Conservation (phyloP, 2,113 vertebrate genomes). For the Heterotis niloticus region DNA sequence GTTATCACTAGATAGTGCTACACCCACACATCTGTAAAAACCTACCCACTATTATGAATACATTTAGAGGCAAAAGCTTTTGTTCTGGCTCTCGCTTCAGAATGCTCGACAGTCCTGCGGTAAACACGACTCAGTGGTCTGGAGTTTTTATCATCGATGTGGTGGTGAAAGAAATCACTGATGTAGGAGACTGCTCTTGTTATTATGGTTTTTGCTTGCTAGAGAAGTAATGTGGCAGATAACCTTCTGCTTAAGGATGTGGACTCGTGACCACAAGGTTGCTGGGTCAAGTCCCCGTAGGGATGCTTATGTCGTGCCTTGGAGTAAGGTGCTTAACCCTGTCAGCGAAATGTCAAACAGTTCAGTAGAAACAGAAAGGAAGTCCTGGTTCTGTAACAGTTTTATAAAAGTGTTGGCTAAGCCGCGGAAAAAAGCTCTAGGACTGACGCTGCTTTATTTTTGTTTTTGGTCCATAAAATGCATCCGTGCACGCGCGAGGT, state of each 20-base stretch:
- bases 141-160: neutral
- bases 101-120: neutral
- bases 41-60: constrained; percentile 8
- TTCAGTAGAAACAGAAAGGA: too few species aligned
- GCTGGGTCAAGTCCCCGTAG: too few species aligned
- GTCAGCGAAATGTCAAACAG: too few species aligned
- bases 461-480: neutral
- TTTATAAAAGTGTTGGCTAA: too few species aligned
- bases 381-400: too few species aligned
- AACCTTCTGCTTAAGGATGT: too few species aligned
- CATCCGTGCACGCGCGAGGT: neutral
- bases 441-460: neutral
- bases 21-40: constrained; percentile 16
- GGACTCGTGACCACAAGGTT: too few species aligned
- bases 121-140: neutral
- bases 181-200: too few species aligned
- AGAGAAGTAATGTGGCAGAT: too few species aligned
- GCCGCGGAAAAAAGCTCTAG: neutral
- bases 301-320: too few species aligned
- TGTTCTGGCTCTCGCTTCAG: neutral
- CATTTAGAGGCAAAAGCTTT: neutral
- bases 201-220: too few species aligned
- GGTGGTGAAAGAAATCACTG: neutral
- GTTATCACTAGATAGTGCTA: neutral
- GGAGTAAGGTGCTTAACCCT: too few species aligned